These are phyloP conservation scores for Alectoris magna DNA, from an alignment of 2,797 vertebrate species.

Conservation along the genomic window DNA sequence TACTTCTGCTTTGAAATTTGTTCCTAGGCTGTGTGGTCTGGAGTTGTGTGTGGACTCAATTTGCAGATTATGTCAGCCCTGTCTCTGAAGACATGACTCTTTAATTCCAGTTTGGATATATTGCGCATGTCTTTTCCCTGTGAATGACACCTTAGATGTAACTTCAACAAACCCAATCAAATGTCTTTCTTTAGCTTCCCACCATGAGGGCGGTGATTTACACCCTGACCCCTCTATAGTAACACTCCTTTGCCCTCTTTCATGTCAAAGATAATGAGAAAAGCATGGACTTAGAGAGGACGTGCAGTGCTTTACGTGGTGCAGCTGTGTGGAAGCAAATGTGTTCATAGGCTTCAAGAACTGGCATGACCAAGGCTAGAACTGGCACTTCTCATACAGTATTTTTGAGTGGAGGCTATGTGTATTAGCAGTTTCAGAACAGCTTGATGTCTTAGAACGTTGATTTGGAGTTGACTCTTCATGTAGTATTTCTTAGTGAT, in stretches of 20 bases:
- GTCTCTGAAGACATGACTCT: background rate
- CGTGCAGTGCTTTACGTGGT: background rate
- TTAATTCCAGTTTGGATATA: background rate
- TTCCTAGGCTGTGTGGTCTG: background rate
- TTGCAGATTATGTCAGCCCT: background rate
- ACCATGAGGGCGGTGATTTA: background rate
- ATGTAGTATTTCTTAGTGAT: background rate
- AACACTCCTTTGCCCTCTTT: background rate
- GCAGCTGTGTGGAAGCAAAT: background rate
- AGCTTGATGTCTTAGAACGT: background rate
- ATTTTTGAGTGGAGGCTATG: background rate
- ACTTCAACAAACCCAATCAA: background rate
- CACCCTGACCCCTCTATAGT: background rate
- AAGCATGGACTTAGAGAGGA: background rate
- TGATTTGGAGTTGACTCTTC: background rate
- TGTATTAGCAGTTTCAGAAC: background rate
- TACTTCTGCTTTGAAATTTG: background rate
- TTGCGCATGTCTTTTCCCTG: background rate
- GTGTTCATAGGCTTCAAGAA: background rate
- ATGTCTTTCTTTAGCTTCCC: background rate
- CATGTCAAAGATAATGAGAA: background rate
- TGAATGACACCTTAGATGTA: background rate
- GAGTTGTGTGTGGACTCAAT: background rate
- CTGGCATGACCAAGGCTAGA: background rate
- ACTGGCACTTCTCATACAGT: fast-evolving